A percentile compares a stretch with the other conserved stretches of the same genome.
Conservation (phyloP, 2,797 vertebrate genomes). For the Fundulus diaphanus region DNA sequence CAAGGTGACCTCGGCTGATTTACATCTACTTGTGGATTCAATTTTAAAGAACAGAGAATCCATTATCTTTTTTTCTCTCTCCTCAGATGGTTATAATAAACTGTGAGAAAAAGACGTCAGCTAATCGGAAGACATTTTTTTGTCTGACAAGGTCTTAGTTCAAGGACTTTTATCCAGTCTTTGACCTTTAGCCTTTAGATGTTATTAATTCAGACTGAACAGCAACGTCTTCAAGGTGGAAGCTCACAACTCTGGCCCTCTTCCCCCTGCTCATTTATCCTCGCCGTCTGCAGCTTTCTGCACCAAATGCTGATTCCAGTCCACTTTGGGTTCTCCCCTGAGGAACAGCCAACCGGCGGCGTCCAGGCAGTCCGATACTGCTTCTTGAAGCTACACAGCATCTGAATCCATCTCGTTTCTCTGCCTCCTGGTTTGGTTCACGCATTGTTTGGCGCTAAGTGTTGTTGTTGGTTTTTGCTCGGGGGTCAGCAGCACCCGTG, state of each 20-base stretch:
- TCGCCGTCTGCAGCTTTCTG: neutral
- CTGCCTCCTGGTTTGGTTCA: neutral
- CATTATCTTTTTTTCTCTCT: neutral
- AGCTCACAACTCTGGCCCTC: neutral
- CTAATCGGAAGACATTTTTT: too few relatives aligned
- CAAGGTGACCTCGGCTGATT: constrained; percentile 27
- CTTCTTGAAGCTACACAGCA: neutral
- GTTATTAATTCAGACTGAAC: neutral
- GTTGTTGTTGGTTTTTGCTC: neutral
- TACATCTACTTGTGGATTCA: constrained; percentile 16
- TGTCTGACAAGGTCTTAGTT: neutral
- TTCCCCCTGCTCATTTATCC: constrained; percentile 41
- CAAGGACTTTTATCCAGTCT: too few relatives aligned
- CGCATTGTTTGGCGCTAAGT: neutral
- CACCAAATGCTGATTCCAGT: constrained; percentile 28
- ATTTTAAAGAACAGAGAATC: neutral
- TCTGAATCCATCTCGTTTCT: constrained; percentile 1
- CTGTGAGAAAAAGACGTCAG: neutral
- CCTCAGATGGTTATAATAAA: neutral
- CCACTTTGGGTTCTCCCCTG: constrained; percentile 16
- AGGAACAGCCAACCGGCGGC: constrained; percentile 36
- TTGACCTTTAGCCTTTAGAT: neutral
- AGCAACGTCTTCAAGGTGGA: constrained; percentile 2
- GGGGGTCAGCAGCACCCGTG: neutral
- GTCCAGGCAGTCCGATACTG: constrained; percentile 8